Evolutionary conservation across 2,113 vertebrate genomes (phyloP), one percentile per base, ranked within the genome.

Genomic region (Zosterops lateralis): DNA sequence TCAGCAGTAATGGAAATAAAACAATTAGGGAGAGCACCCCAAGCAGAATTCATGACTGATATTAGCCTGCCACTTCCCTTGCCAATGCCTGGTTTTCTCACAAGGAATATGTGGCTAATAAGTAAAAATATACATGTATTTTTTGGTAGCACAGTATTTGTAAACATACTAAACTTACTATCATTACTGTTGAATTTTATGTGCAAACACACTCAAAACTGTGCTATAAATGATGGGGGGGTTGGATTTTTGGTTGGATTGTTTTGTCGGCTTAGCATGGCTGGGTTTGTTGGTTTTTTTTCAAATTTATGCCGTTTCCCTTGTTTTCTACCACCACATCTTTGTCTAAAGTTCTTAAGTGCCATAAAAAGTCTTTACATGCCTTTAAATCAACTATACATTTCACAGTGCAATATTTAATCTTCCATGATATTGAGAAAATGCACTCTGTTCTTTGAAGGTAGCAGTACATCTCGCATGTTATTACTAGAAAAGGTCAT

Each of bases 401-500:
- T 94, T 89, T 83, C 68, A 72, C 25, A 73, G 32, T 28, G 73
- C 45, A 79, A 42, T 91, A 95, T 76, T 94, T 87, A 48, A 89
- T 92, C 58, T 79, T 71, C 62, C 38, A 19, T 38, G 67, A 73
- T 85, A 82, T 60, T 31, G 4, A 72, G 73, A 82, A 84, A 84
- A 91, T 77, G 51, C 66, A 66, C 84, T 85, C 67, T 77, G 28
- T 71, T 90, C 90, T 94, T 92, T 77, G 87, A 95, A 65, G 56
- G 45, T 45, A 95, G 58, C n/a, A 78, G 47, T 80, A 80, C 17
- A 51, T 85, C 75, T 92, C 73, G 66, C 60, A 77, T 26, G 71
- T 87, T 95, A 84, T 94, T 95, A 86, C 87, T 56, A 54, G 91
- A 74, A 96, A 96, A 97, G 96, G 94, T 96, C 96, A 96, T 10